Percentiles rank a stretch among this genome's conserved stretches.
Conservation (phyloP, 2,888 invertebrate species). For the Hydrotaea cyrtoneurina region DNA sequence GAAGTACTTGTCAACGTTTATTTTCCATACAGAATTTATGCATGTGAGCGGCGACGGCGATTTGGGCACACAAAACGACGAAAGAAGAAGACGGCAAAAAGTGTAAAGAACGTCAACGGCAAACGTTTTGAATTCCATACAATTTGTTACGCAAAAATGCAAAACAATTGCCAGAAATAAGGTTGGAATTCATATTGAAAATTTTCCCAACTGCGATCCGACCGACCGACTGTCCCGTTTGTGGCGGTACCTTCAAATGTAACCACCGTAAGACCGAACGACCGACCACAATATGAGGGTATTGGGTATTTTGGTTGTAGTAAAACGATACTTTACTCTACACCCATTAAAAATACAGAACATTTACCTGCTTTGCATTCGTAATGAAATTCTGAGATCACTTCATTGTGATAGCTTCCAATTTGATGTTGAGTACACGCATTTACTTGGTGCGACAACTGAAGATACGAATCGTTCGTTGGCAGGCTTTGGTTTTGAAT, state of each 20-base stretch:
- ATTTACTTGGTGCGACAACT: background rate
- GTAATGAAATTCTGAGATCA: conserved; percentile 27
- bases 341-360: conserved; percentile 27
- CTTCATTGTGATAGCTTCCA: conserved; percentile 14
- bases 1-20: conserved; percentile 31
- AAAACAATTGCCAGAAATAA: conserved; percentile 13
- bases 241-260: conserved; percentile 23
- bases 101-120: background rate
- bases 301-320: background rate
- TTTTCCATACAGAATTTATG: conserved; percentile 51
- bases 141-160: conserved; percentile 34
- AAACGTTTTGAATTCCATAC: background rate
- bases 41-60: conserved; percentile 30
- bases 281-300: background rate
- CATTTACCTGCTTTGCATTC: conserved; percentile 34
- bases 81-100: background rate
- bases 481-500: no score
- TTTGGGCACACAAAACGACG: conserved; percentile 4
- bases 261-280: background rate
- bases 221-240: background rate
- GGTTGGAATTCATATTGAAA: background rate
- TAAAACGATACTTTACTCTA: background rate
- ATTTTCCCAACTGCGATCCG: conserved; percentile 11
- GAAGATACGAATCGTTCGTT: background rate
- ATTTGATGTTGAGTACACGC: background rate